Evolutionary conservation across 2,888 invertebrate genomes (phyloP).

Genomic region (Arrhopalites spinosus): DNA sequence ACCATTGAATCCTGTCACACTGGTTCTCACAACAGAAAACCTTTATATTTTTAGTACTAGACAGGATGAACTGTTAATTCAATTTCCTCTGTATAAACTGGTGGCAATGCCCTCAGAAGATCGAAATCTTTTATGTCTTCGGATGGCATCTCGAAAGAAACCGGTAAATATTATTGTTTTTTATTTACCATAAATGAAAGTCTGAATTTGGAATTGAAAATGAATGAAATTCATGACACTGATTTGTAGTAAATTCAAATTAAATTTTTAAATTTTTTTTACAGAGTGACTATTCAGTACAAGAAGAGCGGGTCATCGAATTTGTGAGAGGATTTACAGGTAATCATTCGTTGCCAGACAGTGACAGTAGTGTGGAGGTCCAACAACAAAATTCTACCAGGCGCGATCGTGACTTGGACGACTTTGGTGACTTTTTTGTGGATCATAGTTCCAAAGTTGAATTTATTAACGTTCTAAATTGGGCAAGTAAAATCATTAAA

Average conservation of each 20-base stretch:
- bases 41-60: constrained; percentile 21
- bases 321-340: constrained; percentile 32
- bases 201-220: too few species aligned
- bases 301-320: constrained; percentile 35
- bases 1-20: constrained; percentile 10
- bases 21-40: constrained; percentile 32
- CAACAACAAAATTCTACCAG: too few species aligned
- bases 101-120: constrained; percentile 10
- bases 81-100: constrained; percentile 24
- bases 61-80: constrained; percentile 17
- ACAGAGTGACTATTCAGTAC: constrained; percentile 28
- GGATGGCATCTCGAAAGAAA: constrained; percentile 16
- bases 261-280: neutral
- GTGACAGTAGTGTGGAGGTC: neutral
- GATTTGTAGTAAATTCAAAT: too few species aligned
- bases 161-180: constrained; percentile 10
- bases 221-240: too few species aligned
- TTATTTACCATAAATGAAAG: neutral
- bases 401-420: neutral
- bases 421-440: constrained; percentile 31
- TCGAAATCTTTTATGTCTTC: constrained; percentile 18
- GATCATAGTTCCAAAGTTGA: constrained; percentile 32
- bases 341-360: neutral
- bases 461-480: constrained; percentile 33
- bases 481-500: constrained; percentile 24